Evolutionary conservation across 2,888 invertebrate genomes (phyloP), one percentile per base, ranked within the genome.

Genomic region (Meiosimyza decipiens): DNA sequence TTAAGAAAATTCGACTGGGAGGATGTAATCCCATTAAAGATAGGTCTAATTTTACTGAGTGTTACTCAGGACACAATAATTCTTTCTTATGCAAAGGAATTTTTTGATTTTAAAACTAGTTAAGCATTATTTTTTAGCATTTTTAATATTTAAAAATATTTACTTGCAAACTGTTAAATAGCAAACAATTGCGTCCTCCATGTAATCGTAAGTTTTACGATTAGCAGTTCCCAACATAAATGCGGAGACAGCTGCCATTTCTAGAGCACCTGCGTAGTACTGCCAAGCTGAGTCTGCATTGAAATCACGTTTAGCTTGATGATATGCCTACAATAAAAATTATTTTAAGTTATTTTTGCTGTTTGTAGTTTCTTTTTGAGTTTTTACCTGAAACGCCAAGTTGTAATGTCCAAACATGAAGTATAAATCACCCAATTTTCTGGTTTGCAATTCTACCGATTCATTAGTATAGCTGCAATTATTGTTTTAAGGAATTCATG

Each of bases 241-340:
- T 1, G 96, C 94, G 71, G 97, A 93, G 47, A 98, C 87, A 13
- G 95, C 95, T 7, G 98, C 97, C 98, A 98, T 98, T 89, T 97
- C 98, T 65, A 98, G 88, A 6, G 99, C 97, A 12, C 98, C 97
- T 1, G 99, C 98, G 87, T 95, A 98, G 86, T 98, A 95, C 47
- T 98, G 90, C 98, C 98, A 98, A 0, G 99, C 99, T 78, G 97
- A 95, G 85, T 99, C 99, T 1, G 94, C 94, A 83, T 95, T 95
- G 86, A 99, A 99, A 86, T 99, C 99, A 69, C 97, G 91, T 88
- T 99, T 99, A n/a, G 97, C 96, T 57, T 94, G 92, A 87, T 99
- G 97, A 88, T 98, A 99, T 0, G 95, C 92, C 85, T 87, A 77
- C 15, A 22, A 5, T 51, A 55, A 11, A 18, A n/a, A 51, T 2